phyloP scores from a whole-genome alignment of 2,113 vertebrate species.

The Lamprologus speciosus region DNA sequence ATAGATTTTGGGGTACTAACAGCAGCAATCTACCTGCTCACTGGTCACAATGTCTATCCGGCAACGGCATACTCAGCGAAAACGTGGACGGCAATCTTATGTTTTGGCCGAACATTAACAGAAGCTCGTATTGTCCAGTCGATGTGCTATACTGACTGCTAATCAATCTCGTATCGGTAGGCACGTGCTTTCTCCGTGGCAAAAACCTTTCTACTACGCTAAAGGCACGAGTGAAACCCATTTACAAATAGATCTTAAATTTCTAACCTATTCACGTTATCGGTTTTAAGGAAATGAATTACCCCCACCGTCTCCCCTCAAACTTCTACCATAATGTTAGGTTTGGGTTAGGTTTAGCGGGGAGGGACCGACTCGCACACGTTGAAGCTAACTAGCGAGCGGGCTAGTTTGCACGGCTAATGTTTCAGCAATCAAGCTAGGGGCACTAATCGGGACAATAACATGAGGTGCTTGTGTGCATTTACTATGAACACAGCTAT shows the following conservation, averaged over 20 bases:
- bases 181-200: constrained; percentile 42
- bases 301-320: not conserved
- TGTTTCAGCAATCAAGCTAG: not conserved
- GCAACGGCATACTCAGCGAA: not conserved
- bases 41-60: not conserved
- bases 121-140: not conserved
- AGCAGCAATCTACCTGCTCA: not conserved
- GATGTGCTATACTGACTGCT: not conserved
- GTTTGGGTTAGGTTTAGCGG: not conserved
- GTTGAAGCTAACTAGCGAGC: constrained; percentile 50
- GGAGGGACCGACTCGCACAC: constrained; percentile 40
- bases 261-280: not conserved
- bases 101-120: not conserved
- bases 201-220: not conserved
- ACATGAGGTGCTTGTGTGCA: not conserved
- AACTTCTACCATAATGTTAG: not conserved
- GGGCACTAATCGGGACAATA: constrained; percentile 34
- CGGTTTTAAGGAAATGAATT: fast-evolving
- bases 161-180: constrained; percentile 6
- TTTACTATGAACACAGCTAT: not conserved
- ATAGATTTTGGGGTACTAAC: no score
- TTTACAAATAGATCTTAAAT: fast-evolving
- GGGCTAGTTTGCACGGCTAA: constrained; percentile 40
- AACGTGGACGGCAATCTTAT: not conserved
- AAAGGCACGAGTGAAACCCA: not conserved